Evolutionary conservation across 2,113 vertebrate genomes (phyloP).

Genomic region (Amphilophus citrinellus): DNA sequence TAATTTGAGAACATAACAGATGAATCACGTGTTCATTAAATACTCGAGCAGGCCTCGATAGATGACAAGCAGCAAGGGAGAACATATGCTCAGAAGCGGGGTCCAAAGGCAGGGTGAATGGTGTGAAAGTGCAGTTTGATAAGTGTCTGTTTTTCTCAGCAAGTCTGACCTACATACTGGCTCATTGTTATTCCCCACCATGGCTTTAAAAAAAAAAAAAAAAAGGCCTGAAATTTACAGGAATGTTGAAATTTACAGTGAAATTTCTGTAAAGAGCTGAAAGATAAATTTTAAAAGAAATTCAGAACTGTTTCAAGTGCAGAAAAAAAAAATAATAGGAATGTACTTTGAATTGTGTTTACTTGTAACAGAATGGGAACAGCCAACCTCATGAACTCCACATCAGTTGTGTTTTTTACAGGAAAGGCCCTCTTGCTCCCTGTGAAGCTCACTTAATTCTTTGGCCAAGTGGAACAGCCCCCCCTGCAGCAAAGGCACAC

Average conservation of each 20-base stretch:
- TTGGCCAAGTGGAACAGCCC: constrained; percentile 21
- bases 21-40: constrained; percentile 44
- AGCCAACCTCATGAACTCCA: constrained; percentile 25
- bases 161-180: constrained; percentile 74
- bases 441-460: background rate
- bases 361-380: background rate
- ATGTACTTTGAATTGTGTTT: background rate
- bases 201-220: background rate
- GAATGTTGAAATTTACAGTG: background rate
- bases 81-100: constrained; percentile 47
- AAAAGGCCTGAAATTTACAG: constrained; percentile 11
- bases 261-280: background rate
- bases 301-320: background rate
- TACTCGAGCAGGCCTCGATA: constrained; percentile 31
- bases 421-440: background rate
- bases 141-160: constrained; percentile 30
- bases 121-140: constrained; percentile 39
- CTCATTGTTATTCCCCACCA: constrained; percentile 69
- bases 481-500: background rate
- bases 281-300: background rate
- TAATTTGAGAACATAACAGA: constrained; percentile 2
- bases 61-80: constrained; percentile 36
- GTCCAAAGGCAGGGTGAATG: constrained; percentile 48
- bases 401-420: constrained; percentile 27
- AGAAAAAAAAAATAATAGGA: background rate